Evolutionary conservation across 2,113 vertebrate genomes (phyloP).

Genomic region (Channa argus): DNA sequence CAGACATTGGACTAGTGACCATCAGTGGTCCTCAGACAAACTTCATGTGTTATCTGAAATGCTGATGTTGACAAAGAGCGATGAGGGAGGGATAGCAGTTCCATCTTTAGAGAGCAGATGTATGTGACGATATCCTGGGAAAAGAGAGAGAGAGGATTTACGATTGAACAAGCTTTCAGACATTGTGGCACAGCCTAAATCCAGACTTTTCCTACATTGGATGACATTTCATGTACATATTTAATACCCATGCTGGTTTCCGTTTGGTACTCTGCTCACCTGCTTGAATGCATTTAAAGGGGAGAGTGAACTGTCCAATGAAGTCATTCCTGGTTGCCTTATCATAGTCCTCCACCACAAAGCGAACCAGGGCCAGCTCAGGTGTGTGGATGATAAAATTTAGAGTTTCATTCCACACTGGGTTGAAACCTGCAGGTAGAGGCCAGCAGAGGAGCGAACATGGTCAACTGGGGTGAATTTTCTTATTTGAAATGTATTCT

Average conservation of each 20-base stretch:
- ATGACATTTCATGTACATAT: neutral
- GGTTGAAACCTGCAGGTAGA: slow-evolving; percentile 90
- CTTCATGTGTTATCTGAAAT: slow-evolving; percentile 76
- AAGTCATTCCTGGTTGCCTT: slow-evolving; percentile 92
- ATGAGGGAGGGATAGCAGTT: slow-evolving; percentile 89
- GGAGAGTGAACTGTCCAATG: slow-evolving; percentile 93
- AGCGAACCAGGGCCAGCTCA: slow-evolving; percentile 92
- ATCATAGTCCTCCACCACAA: slow-evolving; percentile 93
- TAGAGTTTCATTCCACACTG: slow-evolving; percentile 89
- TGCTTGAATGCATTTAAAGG: slow-evolving; percentile 89
- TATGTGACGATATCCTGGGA: slow-evolving; percentile 93
- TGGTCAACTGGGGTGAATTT: neutral
- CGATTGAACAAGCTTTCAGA: neutral
- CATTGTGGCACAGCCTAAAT: neutral
- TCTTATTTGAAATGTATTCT: neutral
- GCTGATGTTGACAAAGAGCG: slow-evolving; percentile 89
- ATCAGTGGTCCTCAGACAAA: neutral
- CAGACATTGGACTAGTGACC: neutral
- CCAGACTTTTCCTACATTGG: neutral
- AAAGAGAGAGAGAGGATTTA: neutral
- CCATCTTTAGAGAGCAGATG: slow-evolving; percentile 95
- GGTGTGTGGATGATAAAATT: slow-evolving; percentile 88
- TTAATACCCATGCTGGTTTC: neutral
- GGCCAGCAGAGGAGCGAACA: slow-evolving; percentile 9
- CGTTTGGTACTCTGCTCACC: slow-evolving; percentile 79